Conservation (phyloP, 1,140 invertebrate genomes). For the Schlechtendalia chinensis region DNA sequence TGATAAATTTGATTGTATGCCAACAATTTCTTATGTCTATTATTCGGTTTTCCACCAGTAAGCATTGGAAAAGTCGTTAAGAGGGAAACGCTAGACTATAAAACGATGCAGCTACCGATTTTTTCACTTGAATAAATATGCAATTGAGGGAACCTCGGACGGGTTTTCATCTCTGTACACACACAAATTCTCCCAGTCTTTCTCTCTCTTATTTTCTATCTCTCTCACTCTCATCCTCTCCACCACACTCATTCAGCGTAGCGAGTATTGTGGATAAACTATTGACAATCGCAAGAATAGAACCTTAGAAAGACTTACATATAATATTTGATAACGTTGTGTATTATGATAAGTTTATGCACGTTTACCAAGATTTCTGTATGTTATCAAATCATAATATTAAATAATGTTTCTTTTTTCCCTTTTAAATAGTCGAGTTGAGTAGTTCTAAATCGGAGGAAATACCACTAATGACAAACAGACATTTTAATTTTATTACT, state of each 20-base stretch:
- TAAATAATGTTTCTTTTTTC: too few species aligned
- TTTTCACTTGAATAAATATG: constrained; percentile 36
- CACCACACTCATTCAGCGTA: not conserved
- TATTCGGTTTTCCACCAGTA: not conserved
- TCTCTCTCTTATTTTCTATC: too few species aligned
- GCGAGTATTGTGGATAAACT: constrained; percentile 29
- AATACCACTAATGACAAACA: too few species aligned
- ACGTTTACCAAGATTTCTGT: not conserved
- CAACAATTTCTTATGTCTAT: constrained; percentile 9
- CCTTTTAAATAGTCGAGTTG: too few species aligned
- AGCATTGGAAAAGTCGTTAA: constrained; percentile 12
- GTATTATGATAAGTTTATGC: not conserved
- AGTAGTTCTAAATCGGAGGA: too few species aligned
- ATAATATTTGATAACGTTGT: not conserved
- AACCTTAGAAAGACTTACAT: not conserved
- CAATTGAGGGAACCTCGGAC: not conserved
- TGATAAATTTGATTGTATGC: too few species aligned
- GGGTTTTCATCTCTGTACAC: not conserved
- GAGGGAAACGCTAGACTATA: not conserved
- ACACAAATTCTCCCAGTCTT: too few species aligned
- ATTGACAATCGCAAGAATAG: constrained; percentile 7
- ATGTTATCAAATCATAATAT: not conserved
- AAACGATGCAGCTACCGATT: constrained; percentile 15
- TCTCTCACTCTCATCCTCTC: too few species aligned
- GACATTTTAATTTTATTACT: too few species aligned